A percentile compares a stretch with the other conserved stretches of the same genome.
These are phyloP conservation scores for Sebastes nivosus DNA, from an alignment of 2,797 vertebrate genomes.

Conservation along the genomic window DNA sequence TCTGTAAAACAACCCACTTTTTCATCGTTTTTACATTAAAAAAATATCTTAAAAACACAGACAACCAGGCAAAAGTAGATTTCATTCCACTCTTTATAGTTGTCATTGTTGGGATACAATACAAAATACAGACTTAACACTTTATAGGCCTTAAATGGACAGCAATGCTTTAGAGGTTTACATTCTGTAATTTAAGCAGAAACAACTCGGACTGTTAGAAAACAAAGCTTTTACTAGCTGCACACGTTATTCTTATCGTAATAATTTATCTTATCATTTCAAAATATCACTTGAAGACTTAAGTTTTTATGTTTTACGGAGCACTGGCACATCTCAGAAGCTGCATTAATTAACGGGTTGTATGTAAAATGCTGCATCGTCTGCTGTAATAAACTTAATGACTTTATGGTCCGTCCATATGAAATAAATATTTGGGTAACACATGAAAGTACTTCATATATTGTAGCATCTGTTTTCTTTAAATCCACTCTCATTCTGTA, in stretches of 20 bases:
- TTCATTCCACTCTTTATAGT: constrained; percentile 52
- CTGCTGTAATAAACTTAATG: constrained; percentile 13
- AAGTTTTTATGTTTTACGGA: constrained; percentile 20
- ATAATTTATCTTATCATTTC: constrained; percentile 17
- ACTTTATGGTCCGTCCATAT: background rate
- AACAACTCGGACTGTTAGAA: constrained; percentile 23
- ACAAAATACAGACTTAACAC: constrained; percentile 70
- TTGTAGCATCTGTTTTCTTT: constrained; percentile 8
- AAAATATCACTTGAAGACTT: constrained; percentile 45
- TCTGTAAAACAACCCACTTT: background rate
- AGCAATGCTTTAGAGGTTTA: constrained; percentile 32
- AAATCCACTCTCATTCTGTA: constrained; percentile 22
- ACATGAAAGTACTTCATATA: constrained; percentile 24
- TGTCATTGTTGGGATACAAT: constrained; percentile 51
- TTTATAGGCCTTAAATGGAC: constrained; percentile 47
- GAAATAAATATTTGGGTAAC: constrained; percentile 4
- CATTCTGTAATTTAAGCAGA: constrained; percentile 34
- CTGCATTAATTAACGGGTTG: constrained; percentile 13
- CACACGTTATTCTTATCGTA: constrained; percentile 16
- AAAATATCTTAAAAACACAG: constrained; percentile 4
- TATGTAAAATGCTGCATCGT: constrained; percentile 19
- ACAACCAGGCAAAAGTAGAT: constrained; percentile 21
- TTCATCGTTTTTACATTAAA: background rate
- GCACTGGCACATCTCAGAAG: constrained; percentile 11
- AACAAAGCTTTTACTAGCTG: constrained; percentile 37